These are phyloP conservation scores for Eupithecia exiguata DNA, from an alignment of 2,888 invertebrate species.

Conservation along the genomic window DNA sequence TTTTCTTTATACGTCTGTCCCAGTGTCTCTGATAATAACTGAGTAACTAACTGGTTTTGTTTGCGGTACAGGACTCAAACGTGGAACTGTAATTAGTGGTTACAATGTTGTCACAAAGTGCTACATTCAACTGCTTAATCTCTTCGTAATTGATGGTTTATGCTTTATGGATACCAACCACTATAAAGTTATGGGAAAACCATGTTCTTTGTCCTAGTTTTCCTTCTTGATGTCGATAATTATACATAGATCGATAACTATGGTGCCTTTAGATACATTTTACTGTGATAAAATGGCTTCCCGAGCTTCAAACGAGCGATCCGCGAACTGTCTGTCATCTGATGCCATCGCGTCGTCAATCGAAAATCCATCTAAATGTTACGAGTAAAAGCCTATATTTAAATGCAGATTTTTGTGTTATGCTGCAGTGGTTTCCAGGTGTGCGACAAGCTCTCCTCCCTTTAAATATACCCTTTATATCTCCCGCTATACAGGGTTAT, in stretches of 20 bases:
- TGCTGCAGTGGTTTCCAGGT: too few species aligned
- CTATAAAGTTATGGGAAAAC: constrained; percentile 23
- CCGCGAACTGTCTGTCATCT: too few species aligned
- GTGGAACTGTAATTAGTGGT: constrained; percentile 19
- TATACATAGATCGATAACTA: background rate
- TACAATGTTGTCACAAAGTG: constrained; percentile 21
- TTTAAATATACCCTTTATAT: too few species aligned
- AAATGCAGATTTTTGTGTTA: too few species aligned
- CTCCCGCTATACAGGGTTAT: too few species aligned
- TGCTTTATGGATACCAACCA: constrained; percentile 1
- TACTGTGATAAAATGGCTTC: too few species aligned
- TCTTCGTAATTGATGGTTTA: constrained; percentile 20
- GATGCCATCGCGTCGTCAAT: too few species aligned
- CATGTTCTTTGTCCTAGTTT: constrained; percentile 15
- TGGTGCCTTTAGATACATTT: too few species aligned
- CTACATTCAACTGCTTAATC: constrained; percentile 15
- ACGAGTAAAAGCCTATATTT: too few species aligned
- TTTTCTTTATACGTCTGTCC: constrained; percentile 17
- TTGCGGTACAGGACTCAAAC: constrained; percentile 18
- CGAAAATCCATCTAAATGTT: too few species aligned
- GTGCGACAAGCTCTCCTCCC: too few species aligned
- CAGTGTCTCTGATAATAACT: constrained; percentile 18
- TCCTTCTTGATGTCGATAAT: background rate
- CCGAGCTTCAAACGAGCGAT: too few species aligned
- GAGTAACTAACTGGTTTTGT: constrained; percentile 12